A percentile compares a stretch with the other conserved stretches of the same genome.
Conservation (phyloP, 2,797 vertebrate species). For the Clarias fuscus region DNA sequence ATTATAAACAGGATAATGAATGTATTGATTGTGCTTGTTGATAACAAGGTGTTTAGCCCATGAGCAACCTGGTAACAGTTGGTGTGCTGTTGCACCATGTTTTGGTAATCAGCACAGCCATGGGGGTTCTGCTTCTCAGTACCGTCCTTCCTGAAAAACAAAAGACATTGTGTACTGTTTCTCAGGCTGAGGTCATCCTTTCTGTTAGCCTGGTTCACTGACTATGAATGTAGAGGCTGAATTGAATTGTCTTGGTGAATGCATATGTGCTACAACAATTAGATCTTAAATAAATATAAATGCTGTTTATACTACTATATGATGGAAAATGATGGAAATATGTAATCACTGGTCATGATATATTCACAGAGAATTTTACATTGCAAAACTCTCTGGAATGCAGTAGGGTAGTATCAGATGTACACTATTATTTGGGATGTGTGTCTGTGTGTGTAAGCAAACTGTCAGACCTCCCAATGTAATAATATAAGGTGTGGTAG, state of each 20-base stretch:
- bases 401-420: not conserved
- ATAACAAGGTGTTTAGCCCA: conserved; percentile 22
- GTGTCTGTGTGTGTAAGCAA: conserved; percentile 14
- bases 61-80: conserved; percentile 29
- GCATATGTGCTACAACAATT: conserved; percentile 4
- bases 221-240: not conserved
- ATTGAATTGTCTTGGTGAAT: conserved; percentile 3
- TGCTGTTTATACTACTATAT: not conserved
- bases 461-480: not conserved
- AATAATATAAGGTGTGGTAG: conserved; percentile 7
- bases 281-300: not conserved
- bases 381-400: not conserved
- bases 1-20: conserved; percentile 22
- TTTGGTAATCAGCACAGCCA: conserved; percentile 50
- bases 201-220: conserved; percentile 24
- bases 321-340: not conserved
- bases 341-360: not conserved
- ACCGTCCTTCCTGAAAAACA: conserved; percentile 45
- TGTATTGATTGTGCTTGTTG: conserved; percentile 15
- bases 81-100: conserved; percentile 45
- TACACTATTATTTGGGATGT: conserved; percentile 10
- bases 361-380: not conserved
- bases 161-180: conserved; percentile 23
- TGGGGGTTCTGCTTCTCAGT: conserved; percentile 51
- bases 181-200: conserved; percentile 15